Evolutionary conservation across 2,888 invertebrate genomes (phyloP).

Genomic region (Lordiphosa andalusiaca): DNA sequence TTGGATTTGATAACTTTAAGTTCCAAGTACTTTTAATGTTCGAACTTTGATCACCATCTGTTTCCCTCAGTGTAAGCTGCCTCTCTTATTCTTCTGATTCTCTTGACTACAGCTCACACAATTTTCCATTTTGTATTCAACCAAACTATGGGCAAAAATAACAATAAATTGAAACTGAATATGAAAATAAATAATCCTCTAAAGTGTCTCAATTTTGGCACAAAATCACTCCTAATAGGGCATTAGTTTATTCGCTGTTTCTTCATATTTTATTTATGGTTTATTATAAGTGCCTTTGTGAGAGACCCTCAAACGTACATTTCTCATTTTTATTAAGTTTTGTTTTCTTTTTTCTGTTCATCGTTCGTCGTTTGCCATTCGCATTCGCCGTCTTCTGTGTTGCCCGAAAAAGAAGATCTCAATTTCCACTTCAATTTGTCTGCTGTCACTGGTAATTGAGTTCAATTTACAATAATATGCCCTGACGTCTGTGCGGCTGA

Average conservation of each 20-base stretch:
- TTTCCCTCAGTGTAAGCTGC: too few species aligned
- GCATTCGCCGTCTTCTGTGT: slow-evolving; percentile 19
- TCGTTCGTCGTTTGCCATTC: slow-evolving; percentile 24
- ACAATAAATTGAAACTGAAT: too few species aligned
- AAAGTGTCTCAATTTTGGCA: too few species aligned
- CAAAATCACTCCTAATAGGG: neutral
- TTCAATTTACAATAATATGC: slow-evolving; percentile 78
- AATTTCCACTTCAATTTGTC: slow-evolving; percentile 80
- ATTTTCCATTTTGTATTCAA: too few species aligned
- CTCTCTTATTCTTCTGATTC: too few species aligned
- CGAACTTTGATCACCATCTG: too few species aligned
- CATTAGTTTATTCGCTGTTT: slow-evolving; percentile 8
- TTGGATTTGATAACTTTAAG: too few species aligned
- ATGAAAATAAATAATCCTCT: too few species aligned
- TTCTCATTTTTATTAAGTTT: slow-evolving; percentile 63
- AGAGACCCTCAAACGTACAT: slow-evolving; percentile 33
- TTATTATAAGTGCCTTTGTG: slow-evolving; percentile 17
- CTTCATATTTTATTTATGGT: slow-evolving; percentile 1
- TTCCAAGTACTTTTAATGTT: too few species aligned
- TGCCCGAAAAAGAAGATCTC: slow-evolving; percentile 73
- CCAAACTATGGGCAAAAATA: too few species aligned
- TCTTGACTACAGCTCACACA: too few species aligned
- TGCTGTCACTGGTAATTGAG: slow-evolving; percentile 79
- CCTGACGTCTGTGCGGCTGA: slow-evolving; percentile 70
- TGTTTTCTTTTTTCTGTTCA: slow-evolving; percentile 21